Percentiles rank a stretch among this genome's conserved stretches.
Evolutionary conservation across 1,140 invertebrate genomes (phyloP).

Genomic region (Bombus polaris): DNA sequence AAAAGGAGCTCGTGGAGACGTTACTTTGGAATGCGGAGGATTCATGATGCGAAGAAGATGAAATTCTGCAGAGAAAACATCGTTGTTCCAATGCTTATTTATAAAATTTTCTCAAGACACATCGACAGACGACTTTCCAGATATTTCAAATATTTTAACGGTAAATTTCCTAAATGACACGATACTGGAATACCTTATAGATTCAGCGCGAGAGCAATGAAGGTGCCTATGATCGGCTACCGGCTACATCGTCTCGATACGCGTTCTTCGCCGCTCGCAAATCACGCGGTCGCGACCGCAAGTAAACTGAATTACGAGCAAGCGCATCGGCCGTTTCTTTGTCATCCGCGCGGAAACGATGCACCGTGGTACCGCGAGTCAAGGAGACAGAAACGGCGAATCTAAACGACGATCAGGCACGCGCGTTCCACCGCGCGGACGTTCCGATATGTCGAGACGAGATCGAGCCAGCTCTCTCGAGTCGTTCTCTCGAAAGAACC

Average conservation of each 20-base stretch:
- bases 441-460: conserved; percentile 63
- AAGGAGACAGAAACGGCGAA: conserved; percentile 52
- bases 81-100: background rate
- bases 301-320: conserved; percentile 67
- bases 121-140: too few species aligned
- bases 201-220: background rate
- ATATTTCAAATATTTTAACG: too few species aligned
- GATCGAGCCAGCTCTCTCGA: conserved; percentile 43
- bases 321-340: conserved; percentile 56
- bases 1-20: background rate
- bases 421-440: conserved; percentile 63
- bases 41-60: background rate
- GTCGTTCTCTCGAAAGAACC: conserved; percentile 43
- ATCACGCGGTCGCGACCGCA: conserved; percentile 57
- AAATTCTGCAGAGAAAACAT: background rate
- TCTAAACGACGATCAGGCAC: conserved; percentile 70
- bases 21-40: too few species aligned
- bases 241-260: conserved; percentile 26
- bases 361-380: conserved; percentile 12
- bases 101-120: background rate
- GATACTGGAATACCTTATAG: background rate
- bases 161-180: too few species aligned
- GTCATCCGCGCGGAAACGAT: conserved; percentile 59
- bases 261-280: conserved; percentile 54
- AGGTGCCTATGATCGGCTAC: background rate